Base-by-base conservation (phyloP, 2,113 vertebrate species). In the Chrysochloris asiatica region DNA sequence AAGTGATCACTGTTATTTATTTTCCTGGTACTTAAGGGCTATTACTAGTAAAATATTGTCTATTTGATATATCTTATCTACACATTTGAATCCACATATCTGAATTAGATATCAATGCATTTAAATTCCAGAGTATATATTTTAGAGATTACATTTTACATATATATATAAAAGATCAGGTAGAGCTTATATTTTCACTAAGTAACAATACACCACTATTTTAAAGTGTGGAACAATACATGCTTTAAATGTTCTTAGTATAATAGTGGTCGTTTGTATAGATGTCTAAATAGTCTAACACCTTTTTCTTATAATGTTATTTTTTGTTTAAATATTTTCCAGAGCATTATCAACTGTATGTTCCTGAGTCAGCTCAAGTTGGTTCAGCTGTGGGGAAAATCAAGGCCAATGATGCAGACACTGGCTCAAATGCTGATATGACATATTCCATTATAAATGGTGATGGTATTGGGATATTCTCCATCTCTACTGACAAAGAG, bases 291-390 rank as follows among this genome's bases (percentile, higher is more conserved):
- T 67, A 84, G 48, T n/a, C 85, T 54, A 52, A 83, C 63, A 14
- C 24, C 19, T 33, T 83, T 88, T 92, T 47, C 59, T 79, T 76
- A 0, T 63, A 61, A 67, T 13, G 12, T 45, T 43, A 38, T 3
- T 45, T 26, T 43, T 47, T 2, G n/a, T 21, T 14, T 3, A 75
- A 88, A 86, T 95, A 4, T 94, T 97, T 95, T 93, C 71, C 98
- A 99, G 99, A 99, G 96, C 99, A 99, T 97, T 99, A 99, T 97
- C 98, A 99, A 48, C 97, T 99, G 0, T 99, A 99, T 88, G 99
- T 99, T 95, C 99, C 99, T 28, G 99, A 99, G 95, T 99, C 99
- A 1, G 99, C 99, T 86, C 98, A 99, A 98, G 98, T 99, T 47
- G 99, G 99, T 43, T 99, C 99, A 88, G 98, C 99, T 26, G 99